Percentiles rank a stretch among this genome's conserved stretches.
Evolutionary conservation across 2,888 invertebrate genomes (phyloP).

Genomic region (Copidosoma aretas): DNA sequence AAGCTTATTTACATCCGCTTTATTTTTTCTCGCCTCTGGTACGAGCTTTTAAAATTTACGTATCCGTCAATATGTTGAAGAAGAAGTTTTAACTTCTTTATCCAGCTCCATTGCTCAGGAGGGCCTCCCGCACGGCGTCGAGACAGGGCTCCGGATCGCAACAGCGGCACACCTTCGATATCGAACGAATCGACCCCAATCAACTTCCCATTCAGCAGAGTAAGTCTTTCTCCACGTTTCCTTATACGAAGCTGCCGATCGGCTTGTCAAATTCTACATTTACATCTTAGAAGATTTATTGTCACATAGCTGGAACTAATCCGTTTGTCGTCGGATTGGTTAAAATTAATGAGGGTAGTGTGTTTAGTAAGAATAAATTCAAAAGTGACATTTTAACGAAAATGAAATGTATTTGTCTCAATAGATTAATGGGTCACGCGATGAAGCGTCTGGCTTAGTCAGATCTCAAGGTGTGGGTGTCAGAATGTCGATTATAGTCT

Average conservation of each 20-base stretch:
- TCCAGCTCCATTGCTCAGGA: conserved; percentile 56
- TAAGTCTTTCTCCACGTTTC: conserved; percentile 47
- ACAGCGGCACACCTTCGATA: conserved; percentile 55
- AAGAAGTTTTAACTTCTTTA: conserved; percentile 38
- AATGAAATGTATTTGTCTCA: no score
- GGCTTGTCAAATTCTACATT: no score
- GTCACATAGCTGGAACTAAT: no score
- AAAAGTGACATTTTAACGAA: no score
- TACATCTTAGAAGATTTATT: no score
- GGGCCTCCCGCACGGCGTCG: conserved; percentile 51
- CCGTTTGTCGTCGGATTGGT: no score
- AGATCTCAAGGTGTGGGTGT: no score
- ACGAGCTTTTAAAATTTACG: not conserved
- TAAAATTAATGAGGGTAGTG: no score
- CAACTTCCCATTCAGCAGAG: conserved; percentile 45
- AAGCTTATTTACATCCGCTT: not conserved
- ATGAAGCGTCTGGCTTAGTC: no score
- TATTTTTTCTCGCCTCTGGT: not conserved
- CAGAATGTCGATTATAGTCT: no score
- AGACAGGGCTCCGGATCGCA: conserved; percentile 48
- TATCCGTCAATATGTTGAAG: not conserved
- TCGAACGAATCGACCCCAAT: conserved; percentile 51
- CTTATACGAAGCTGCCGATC: not conserved
- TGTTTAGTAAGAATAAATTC: no score
- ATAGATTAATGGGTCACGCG: no score